Percentiles rank a stretch among this genome's conserved stretches.
Evolutionary conservation across 2,888 invertebrate genomes (phyloP).

Genomic region (Strigamia maritima): DNA sequence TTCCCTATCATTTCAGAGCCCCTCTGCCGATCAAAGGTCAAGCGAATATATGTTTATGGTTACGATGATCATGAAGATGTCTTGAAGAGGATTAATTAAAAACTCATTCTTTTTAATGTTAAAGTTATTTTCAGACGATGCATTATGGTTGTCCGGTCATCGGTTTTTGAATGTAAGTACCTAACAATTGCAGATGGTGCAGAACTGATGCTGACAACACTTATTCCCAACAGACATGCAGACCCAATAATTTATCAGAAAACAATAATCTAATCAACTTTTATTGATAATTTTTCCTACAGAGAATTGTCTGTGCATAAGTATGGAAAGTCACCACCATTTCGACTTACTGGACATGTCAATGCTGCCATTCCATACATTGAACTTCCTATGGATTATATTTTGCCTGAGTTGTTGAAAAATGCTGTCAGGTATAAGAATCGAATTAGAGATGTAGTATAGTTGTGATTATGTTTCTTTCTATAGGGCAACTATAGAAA

Average conservation of each 20-base stretch:
- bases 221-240: background rate
- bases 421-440: conserved; percentile 58
- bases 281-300: conserved; percentile 39
- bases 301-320: conserved; percentile 54
- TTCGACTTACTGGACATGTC: conserved; percentile 56
- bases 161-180: background rate
- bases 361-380: conserved; percentile 58
- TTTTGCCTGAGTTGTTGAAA: conserved; percentile 58
- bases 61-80: no score
- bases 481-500: conserved; percentile 56
- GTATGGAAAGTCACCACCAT: conserved; percentile 56
- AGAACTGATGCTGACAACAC: background rate
- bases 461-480: no score
- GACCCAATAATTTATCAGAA: background rate
- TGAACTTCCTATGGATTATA: conserved; percentile 57
- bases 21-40: no score
- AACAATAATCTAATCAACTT: background rate
- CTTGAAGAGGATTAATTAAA: no score
- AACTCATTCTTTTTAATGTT: no score
- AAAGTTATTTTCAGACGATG: no score
- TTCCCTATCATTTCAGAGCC: background rate
- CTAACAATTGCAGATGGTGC: background rate
- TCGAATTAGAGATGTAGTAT: no score
- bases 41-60: no score
- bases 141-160: no score